Evolutionary conservation across 1,140 invertebrate species (phyloP).

Genomic region (Euwallacea similis): DNA sequence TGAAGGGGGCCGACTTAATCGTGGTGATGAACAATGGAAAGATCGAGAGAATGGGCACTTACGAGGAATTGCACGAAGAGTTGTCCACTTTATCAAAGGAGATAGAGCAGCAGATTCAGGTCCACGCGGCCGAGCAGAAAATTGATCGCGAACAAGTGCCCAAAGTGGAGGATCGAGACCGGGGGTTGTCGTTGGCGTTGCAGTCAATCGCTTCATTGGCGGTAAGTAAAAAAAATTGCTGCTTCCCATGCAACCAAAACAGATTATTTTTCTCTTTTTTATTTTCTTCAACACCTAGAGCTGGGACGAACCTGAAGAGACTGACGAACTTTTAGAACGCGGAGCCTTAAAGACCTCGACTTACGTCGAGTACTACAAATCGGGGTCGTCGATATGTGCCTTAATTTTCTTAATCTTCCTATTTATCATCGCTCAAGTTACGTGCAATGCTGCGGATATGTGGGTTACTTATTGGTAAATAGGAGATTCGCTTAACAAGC

Average conservation of each 20-base stretch:
- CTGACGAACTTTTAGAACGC: conserved; percentile 61
- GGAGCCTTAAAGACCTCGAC: conserved; percentile 59
- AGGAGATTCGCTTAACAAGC: neutral
- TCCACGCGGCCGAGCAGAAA: conserved; percentile 27
- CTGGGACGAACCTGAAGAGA: conserved; percentile 58
- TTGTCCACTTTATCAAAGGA: conserved; percentile 39
- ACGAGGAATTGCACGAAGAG: conserved; percentile 50
- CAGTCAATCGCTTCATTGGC: conserved; percentile 38
- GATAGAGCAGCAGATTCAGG: conserved; percentile 31
- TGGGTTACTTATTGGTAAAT: conserved; percentile 72
- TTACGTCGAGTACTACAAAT: conserved; percentile 59
- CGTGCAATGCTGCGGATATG: conserved; percentile 65
- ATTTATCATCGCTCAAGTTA: conserved; percentile 56
- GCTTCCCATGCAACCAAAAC: neutral
- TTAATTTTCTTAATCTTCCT: conserved; percentile 54
- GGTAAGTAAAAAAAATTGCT: conserved; percentile 31
- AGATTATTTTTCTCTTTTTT: conserved; percentile 2
- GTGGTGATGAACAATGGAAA: conserved; percentile 70
- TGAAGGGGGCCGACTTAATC: conserved; percentile 71
- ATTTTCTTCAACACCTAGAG: conserved; percentile 23
- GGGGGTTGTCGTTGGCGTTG: conserved; percentile 21
- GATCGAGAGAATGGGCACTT: conserved; percentile 52
- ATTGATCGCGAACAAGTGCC: conserved; percentile 32
- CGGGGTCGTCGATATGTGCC: conserved; percentile 58
- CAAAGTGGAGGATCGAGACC: conserved; percentile 33